Evolutionary conservation across 1,140 invertebrate species (phyloP).

Genomic region (Drosophila pachea): DNA sequence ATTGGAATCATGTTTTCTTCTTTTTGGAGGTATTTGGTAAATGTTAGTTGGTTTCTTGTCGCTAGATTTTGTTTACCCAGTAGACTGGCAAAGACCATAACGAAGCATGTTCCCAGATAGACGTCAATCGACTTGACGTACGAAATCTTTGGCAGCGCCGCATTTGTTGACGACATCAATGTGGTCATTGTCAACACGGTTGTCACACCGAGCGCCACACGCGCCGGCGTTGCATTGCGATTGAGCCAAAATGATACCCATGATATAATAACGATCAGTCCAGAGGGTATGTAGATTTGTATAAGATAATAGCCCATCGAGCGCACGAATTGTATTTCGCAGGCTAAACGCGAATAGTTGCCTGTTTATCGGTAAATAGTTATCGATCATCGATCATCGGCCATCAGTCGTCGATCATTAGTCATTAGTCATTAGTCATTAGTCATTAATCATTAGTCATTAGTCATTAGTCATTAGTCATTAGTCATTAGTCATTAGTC

Average conservation of each 20-base stretch:
- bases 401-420: background rate
- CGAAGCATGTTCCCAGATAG: slow-evolving; percentile 98
- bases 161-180: slow-evolving; percentile 98
- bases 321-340: slow-evolving; percentile 98
- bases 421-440: background rate
- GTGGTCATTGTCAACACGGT: slow-evolving; percentile 99
- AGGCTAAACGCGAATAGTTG: slow-evolving; percentile 98
- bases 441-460: background rate
- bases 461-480: slow-evolving; percentile 1
- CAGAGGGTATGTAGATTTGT: slow-evolving; percentile 99
- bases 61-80: slow-evolving; percentile 86
- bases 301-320: slow-evolving; percentile 99
- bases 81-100: slow-evolving; percentile 97
- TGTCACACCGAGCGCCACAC: slow-evolving; percentile 97
- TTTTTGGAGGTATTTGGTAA: slow-evolving; percentile 44
- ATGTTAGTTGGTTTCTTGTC: slow-evolving; percentile 28
- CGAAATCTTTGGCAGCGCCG: slow-evolving; percentile 97
- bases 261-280: slow-evolving; percentile 98
- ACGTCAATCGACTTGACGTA: slow-evolving; percentile 99
- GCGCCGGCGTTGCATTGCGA: slow-evolving; percentile 96
- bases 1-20: slow-evolving; percentile 45
- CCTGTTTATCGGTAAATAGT: slow-evolving; percentile 81
- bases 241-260: slow-evolving; percentile 98
- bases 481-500: slow-evolving; percentile 1
- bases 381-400: background rate